A percentile compares a stretch with the other conserved stretches of the same genome.
phyloP scores from a whole-genome alignment of 2,888 invertebrate genomes.

The Spisula solida region DNA sequence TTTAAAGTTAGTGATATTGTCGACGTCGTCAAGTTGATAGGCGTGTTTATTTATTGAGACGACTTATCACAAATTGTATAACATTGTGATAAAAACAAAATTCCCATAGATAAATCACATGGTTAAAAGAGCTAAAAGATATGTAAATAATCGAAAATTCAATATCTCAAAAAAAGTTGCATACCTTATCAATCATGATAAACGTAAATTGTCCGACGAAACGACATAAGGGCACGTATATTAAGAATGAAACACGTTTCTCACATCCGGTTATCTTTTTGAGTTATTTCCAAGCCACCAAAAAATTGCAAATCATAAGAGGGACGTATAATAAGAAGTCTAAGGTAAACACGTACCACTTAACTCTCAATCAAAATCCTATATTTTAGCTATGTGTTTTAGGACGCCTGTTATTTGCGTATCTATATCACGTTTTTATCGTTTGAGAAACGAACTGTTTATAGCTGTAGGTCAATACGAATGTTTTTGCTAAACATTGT shows the following conservation, averaged over 20 bases:
- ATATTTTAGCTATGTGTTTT: background rate
- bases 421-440: background rate
- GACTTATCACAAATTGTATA: background rate
- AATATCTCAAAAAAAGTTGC: background rate
- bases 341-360: background rate
- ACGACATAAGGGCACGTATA: background rate
- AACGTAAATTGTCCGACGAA: background rate
- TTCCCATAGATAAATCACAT: background rate
- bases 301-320: conserved; percentile 13
- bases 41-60: background rate
- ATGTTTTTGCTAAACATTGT: background rate
- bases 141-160: background rate
- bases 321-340: background rate
- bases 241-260: background rate
- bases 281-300: background rate
- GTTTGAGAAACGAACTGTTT: conserved; percentile 1
- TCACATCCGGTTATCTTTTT: background rate
- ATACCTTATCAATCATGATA: background rate
- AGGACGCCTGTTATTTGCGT: background rate
- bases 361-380: conserved; percentile 11
- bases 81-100: background rate
- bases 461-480: conserved; percentile 6
- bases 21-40: background rate
- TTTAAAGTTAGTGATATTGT: background rate
- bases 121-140: background rate